phyloP scores from a whole-genome alignment of 2,888 invertebrate genomes.

The Lobophora halterata region DNA sequence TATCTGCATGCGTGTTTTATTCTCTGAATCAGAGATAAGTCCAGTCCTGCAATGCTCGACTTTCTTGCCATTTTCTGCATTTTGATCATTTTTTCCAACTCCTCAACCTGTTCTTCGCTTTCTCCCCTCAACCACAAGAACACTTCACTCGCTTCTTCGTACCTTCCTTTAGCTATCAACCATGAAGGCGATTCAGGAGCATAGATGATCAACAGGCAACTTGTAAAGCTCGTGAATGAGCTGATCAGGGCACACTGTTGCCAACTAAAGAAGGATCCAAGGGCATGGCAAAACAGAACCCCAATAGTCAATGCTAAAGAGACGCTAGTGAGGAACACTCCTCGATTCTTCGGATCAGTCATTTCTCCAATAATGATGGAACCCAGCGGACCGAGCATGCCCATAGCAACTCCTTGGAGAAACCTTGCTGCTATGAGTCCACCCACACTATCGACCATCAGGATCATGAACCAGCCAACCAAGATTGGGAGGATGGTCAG shows the following conservation, averaged over 20 bases:
- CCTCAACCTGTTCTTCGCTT: conserved; percentile 56
- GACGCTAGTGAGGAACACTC: conserved; percentile 81
- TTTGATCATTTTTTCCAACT: conserved; percentile 70
- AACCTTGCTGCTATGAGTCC: conserved; percentile 75
- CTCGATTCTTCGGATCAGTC: conserved; percentile 81
- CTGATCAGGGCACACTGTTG: conserved; percentile 77
- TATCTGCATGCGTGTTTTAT: conserved; percentile 47
- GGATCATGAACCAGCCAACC: conserved; percentile 81
- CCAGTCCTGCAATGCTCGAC: conserved; percentile 49
- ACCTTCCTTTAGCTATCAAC: conserved; percentile 81
- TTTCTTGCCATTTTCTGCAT: conserved; percentile 62
- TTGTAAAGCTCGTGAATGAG: conserved; percentile 70
- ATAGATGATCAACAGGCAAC: conserved; percentile 74
- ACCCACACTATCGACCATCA: conserved; percentile 65
- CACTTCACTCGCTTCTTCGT: conserved; percentile 77
- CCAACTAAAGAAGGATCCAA: conserved; percentile 83
- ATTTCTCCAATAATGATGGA: conserved; percentile 82
- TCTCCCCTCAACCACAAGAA: conserved; percentile 81
- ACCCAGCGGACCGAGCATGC: conserved; percentile 77
- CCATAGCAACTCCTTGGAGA: conserved; percentile 77
- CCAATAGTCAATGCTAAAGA: conserved; percentile 82
- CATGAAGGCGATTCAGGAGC: conserved; percentile 85
- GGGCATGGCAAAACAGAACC: conserved; percentile 80
- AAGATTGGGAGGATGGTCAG: conserved; percentile 76
- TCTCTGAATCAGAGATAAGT: conserved; percentile 40